Evolutionary conservation across 1,140 invertebrate species (phyloP), one percentile per base, ranked within the genome.

Genomic region (Macrobrachium rosenbergii): DNA sequence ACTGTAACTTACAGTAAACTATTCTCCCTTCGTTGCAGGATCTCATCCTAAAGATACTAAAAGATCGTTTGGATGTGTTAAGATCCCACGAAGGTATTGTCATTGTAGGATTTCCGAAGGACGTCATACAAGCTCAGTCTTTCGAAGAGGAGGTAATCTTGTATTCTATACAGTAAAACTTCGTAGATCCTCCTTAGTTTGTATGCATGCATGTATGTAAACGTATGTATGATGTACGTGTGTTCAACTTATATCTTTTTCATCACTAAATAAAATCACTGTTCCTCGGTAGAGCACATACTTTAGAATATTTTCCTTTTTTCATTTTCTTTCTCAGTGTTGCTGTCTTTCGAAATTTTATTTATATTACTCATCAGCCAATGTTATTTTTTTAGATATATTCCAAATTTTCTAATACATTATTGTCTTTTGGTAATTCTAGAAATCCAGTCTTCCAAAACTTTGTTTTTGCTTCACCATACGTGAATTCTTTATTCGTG

Each of bases 51-150:
- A 72, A 86, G 8, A 21, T 89, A 28, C 45, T 89, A 67, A 85
- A 83, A 78, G 59, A 82, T 0, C 64, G 82, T 23, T 23, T 89
- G 17, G 78, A 82, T 58, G 82, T 73, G n/a, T 80, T 89, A 6
- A 88, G 73, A 45, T 37, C 37, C 60, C 83, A 69, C 87, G 92
- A 93, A 23, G 97, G 97, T 17, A 95, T 98, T 83, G 93, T 99
- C 77, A 94, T 99, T 58, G 97, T 98, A 91, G 97, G 97, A 2
- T 98, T 96, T 92, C 97, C 98, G 0, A 93, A 97, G 77, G 96
- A 98, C 90, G 92, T 97, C 89, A 94, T 95, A 76, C 97, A 99
- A 93, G 95, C 96, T 86, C 94, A 94, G 67, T 94, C 95, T 90
- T 98, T 98, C 92, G 95, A 98, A 92, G 94, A 93, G 67, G 95